These are phyloP conservation scores for Ginglymostoma cirratum DNA, from an alignment of 2,113 vertebrate genomes.

Conservation along the genomic window DNA sequence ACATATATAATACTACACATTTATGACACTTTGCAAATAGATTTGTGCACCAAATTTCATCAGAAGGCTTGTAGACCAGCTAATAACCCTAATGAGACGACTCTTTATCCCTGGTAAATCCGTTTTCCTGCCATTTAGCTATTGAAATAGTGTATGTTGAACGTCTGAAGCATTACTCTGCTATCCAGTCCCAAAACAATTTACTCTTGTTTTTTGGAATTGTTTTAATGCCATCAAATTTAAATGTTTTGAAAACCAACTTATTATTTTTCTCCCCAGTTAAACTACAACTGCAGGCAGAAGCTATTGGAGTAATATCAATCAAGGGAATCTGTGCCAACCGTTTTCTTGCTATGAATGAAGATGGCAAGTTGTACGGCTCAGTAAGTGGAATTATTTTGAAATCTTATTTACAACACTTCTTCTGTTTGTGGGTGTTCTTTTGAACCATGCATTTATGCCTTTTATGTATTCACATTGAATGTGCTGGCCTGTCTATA, in stretches of 20 bases:
- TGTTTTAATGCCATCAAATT: background rate
- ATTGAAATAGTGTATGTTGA: background rate
- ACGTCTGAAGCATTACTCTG: background rate
- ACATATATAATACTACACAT: too few species aligned
- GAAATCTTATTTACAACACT: background rate
- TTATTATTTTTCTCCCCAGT: conserved; percentile 55
- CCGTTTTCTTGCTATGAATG: conserved; percentile 91
- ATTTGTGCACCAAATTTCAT: background rate
- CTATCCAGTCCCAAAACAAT: background rate
- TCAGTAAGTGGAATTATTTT: conserved; percentile 62
- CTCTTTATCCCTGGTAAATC: background rate
- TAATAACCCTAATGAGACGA: background rate
- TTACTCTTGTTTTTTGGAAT: background rate
- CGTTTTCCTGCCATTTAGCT: background rate
- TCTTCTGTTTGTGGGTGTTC: background rate
- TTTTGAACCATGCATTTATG: background rate
- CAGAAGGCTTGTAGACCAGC: background rate
- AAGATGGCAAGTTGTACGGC: conserved; percentile 80
- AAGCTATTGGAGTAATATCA: conserved; percentile 83
- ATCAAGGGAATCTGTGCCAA: conserved; percentile 87
- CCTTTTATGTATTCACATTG: background rate
- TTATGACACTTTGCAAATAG: background rate
- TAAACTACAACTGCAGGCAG: conserved; percentile 89
- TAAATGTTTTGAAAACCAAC: conserved; percentile 22
- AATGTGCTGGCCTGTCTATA: background rate